Base-by-base conservation (phyloP, 1,140 invertebrate genomes). In the Lepidotrigona ventralis region DNA sequence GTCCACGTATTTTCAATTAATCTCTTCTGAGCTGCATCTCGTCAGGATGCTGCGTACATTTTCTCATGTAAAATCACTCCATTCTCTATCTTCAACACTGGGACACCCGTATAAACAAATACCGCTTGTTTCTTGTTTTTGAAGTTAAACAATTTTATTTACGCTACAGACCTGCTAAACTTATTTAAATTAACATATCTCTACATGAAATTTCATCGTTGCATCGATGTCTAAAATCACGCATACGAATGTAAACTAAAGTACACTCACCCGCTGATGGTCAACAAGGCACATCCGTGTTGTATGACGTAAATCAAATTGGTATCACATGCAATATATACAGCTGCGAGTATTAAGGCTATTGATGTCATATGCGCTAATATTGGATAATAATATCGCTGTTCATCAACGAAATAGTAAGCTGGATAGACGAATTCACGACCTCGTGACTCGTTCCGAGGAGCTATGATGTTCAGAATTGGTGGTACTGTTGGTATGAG, bases 211-310 rank as follows among this genome's bases (percentile, higher is more conserved):
- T 60, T 60, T 60, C 23, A 14, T 60, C 58, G 23, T 9, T 60
- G 58, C 23, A 11, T 3, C 23, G 58, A n/a, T 60, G 12, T 60
- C 58, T n/a, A 60, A 60, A 60, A 60, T n/a, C 11, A 60, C 23
- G 23, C 3, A 23, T 12, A 2, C 14, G 11, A 63, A 26, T 0
- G 60, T 63, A 2, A 69, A 23, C 4, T 14, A n/a, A 60, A 12
- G 23, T 60, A 29, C 19, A 46, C 73, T 60, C 56, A 75, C 73
- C 73, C 73, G 17, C 73, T 60, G 21, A 75, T 60, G 6, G 33
- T 4, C 4, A 60, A 23, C 56, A 75, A 39, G 4, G 53, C 73
- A 15, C 73, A 75, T 2, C 12, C 73, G 19, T 75, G 73, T 1
- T 75, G 73, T 11, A 75, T 33, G 4, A 60, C 2, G 12, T 46